Conservation (phyloP, 2,888 invertebrate species). For the Globia sparganii region DNA sequence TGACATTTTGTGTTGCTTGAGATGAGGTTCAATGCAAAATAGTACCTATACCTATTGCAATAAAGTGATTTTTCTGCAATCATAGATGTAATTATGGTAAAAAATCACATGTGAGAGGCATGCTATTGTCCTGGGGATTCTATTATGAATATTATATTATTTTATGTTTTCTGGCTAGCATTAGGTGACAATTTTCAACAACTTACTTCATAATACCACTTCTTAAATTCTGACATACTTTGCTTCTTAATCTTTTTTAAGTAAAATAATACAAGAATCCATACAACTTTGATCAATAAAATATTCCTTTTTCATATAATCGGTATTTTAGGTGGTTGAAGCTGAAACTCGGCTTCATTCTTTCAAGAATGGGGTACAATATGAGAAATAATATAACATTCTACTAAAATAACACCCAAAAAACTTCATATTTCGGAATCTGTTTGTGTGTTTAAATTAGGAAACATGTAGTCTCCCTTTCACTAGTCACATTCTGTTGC, state of each 20-base stretch:
- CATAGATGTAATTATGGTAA: not conserved
- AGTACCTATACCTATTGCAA: not conserved
- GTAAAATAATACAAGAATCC: not conserved
- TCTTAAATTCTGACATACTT: not conserved
- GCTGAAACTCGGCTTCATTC: not conserved
- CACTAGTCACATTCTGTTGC: conserved; percentile 43
- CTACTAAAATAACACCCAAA: not conserved
- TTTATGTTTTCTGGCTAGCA: not conserved
- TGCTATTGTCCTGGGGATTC: not conserved
- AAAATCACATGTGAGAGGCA: conserved; percentile 4
- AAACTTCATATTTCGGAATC: conserved; percentile 5
- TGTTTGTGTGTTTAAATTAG: conserved; percentile 32
- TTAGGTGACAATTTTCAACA: not conserved
- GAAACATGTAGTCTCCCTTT: conserved; percentile 45
- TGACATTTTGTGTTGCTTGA: conserved; percentile 33
- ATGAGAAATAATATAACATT: not conserved
- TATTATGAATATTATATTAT: not conserved
- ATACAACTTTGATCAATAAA: not conserved
- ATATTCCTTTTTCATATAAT: not conserved
- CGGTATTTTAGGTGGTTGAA: not conserved
- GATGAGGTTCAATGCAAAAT: conserved; percentile 26
- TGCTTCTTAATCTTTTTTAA: not conserved
- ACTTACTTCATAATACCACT: not conserved
- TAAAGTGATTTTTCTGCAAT: conserved; percentile 21
- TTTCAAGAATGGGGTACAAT: not conserved